These are phyloP conservation scores for Neoaliturus tenellus DNA, from an alignment of 2,888 invertebrate genomes.

Conservation along the genomic window DNA sequence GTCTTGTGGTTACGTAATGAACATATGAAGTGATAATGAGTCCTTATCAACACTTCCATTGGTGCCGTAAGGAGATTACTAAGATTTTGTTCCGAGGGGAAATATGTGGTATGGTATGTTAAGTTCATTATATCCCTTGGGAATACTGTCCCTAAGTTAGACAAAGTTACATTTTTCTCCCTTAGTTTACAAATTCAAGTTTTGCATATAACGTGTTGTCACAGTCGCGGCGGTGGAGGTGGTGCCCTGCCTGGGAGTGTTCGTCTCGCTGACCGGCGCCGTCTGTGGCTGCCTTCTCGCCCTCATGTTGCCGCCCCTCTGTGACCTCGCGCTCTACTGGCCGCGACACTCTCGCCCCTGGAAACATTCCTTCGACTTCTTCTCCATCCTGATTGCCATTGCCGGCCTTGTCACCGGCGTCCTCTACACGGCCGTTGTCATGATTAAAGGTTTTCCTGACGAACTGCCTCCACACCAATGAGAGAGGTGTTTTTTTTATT, in stretches of 20 bases:
- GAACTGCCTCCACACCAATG: not conserved
- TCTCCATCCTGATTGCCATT: conserved; percentile 81
- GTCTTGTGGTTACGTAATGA: too few relatives aligned
- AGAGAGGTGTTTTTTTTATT: not conserved
- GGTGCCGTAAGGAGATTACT: too few relatives aligned
- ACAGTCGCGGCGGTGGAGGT: conserved; percentile 90
- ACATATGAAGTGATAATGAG: too few relatives aligned
- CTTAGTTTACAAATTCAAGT: too few relatives aligned
- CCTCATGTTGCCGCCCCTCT: conserved; percentile 90
- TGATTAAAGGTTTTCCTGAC: conserved; percentile 31
- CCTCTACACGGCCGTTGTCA: not conserved
- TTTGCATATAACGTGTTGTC: too few relatives aligned
- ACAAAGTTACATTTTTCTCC: too few relatives aligned
- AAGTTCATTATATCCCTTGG: too few relatives aligned
- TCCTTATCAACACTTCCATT: too few relatives aligned
- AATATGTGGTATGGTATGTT: too few relatives aligned
- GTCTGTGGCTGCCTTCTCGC: conserved; percentile 92
- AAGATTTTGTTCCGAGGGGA: too few relatives aligned
- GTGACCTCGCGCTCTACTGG: conserved; percentile 85
- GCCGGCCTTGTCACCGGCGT: conserved; percentile 83
- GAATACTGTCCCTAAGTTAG: too few relatives aligned
- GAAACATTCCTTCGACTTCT: conserved; percentile 76
- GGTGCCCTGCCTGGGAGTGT: conserved; percentile 89
- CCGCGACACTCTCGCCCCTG: conserved; percentile 75
- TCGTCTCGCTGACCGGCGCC: conserved; percentile 95